These are phyloP conservation scores for Phragmatobia fuliginosa DNA, from an alignment of 2,888 invertebrate species.

Conservation along the genomic window DNA sequence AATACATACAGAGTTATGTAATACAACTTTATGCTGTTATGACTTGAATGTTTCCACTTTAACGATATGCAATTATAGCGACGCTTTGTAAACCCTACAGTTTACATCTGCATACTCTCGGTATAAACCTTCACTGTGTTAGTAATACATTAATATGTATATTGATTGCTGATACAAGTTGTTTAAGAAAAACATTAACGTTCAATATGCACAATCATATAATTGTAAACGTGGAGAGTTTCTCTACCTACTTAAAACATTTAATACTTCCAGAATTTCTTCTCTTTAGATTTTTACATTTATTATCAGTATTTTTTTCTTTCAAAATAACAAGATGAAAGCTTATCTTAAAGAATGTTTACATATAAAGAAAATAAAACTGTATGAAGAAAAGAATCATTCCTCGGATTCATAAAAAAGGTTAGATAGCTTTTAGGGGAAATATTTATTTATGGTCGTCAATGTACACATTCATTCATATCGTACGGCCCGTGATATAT, in stretches of 20 bases:
- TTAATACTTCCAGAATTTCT: background rate
- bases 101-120: background rate
- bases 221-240: background rate
- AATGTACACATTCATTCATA: conserved; percentile 10
- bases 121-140: background rate
- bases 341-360: conserved; percentile 4
- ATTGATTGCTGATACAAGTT: background rate
- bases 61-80: background rate
- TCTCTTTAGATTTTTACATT: too few relatives aligned
- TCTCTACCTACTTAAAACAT: background rate
- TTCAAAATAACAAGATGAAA: conserved; percentile 7
- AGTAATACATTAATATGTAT: background rate
- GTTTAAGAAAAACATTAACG: too few relatives aligned
- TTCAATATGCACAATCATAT: too few relatives aligned
- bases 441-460: conserved; percentile 8
- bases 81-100: background rate
- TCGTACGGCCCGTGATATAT: conserved; percentile 3
- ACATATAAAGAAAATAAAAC: background rate
- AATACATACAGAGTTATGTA: background rate
- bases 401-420: conserved; percentile 9
- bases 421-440: conserved; percentile 12
- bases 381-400: conserved; percentile 8
- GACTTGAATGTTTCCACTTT: background rate
- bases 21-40: background rate
- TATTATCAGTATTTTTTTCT: background rate